Conservation (phyloP, 2,797 vertebrate genomes). For the Falco peregrinus region DNA sequence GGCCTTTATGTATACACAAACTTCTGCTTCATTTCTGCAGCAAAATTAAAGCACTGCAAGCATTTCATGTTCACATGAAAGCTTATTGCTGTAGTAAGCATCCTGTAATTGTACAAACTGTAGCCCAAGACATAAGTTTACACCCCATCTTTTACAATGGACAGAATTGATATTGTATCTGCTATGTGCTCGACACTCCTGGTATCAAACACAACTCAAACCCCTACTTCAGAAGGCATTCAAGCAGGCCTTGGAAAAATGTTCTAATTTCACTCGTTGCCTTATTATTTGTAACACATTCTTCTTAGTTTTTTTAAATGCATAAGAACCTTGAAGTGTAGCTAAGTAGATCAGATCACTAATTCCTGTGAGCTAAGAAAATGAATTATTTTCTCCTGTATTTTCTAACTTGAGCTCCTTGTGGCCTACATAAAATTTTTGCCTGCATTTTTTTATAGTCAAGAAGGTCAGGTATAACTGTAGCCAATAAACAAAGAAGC, state of each 20-base stretch:
- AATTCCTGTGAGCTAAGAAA: constrained; percentile 40
- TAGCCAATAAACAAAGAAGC: background rate
- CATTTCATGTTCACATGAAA: background rate
- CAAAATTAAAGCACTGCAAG: background rate
- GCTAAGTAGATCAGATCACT: constrained; percentile 50
- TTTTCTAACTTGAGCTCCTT: constrained; percentile 36
- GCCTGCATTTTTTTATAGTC: background rate
- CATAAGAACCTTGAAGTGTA: constrained; percentile 1
- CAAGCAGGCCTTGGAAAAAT: background rate
- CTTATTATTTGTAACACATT: background rate
- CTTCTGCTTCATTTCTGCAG: background rate
- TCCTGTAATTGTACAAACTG: background rate
- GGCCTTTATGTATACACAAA: background rate
- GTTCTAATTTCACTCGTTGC: background rate
- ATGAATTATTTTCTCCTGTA: background rate
- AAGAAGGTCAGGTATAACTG: constrained; percentile 26
- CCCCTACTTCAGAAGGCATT: background rate
- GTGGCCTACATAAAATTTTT: constrained; percentile 32
- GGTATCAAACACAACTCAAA: background rate
- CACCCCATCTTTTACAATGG: background rate
- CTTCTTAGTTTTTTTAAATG: background rate
- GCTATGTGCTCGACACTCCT: background rate
- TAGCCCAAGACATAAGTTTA: background rate
- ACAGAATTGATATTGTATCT: background rate
- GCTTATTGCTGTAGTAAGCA: background rate